Evolutionary conservation across 2,797 vertebrate genomes (phyloP), one percentile per base, ranked within the genome.

Genomic region (Gallinago stenura): DNA sequence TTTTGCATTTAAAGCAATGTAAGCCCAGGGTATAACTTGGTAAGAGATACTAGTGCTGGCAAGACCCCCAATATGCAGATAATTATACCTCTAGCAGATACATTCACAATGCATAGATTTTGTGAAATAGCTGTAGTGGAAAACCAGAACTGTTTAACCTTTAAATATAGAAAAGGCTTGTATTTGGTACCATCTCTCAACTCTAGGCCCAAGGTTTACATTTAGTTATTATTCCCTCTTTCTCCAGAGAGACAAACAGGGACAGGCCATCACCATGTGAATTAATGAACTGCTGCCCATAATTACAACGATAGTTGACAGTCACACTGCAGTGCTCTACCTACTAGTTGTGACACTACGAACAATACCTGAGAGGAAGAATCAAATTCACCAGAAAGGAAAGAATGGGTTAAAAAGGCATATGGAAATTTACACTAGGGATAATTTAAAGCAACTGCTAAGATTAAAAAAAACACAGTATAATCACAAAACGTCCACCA

Each of bases 351-450:
- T 84, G 71, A 82, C 66, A 58, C 73, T 57, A 65, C 0, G 8
- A 91, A 73, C 62, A 90, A 89, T 88, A 92, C 88, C 88, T 81
- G 57, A 56, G 77, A 92, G 64, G 30, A 90, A 87, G 75, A 92
- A 91, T 68, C 51, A 69, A 80, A 88, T 83, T 90, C 62, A 62
- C 51, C 48, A 83, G 84, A 60, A 91, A 88, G 83, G 48, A 80
- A 87, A 89, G 69, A 97, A 96, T 31, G 89, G 39, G 92, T 96
- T 97, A 96, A 96, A 95, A 91, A 94, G 50, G 62, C 90, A 91
- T 94, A 91, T 91, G 88, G 86, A 92, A 94, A 96, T 97, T 93
- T 91, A 91, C 80, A 79, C 70, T 45, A 15, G 73, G 58, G 71
- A 94, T 94, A 92, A 90, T 96, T 93, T 93, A 75, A 56, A 81